A percentile compares a stretch with the other conserved stretches of the same genome.
These are phyloP conservation scores for Diaprepes abbreviatus DNA, from an alignment of 2,888 invertebrate genomes.

Conservation along the genomic window DNA sequence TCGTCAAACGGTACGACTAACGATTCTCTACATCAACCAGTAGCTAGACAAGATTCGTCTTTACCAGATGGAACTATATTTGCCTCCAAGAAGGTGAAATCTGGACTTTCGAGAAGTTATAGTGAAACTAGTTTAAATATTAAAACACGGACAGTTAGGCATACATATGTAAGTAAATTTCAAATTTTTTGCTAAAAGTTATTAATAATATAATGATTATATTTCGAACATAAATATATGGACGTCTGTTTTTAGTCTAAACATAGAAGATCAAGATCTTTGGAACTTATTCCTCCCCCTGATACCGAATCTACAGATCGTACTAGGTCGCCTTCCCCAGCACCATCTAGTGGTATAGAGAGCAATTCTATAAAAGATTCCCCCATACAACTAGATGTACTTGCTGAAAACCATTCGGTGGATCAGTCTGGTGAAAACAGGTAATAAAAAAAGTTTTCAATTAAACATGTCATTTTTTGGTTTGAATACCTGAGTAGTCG, in stretches of 20 bases:
- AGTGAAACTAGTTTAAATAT: conserved; percentile 72
- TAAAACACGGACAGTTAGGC: conserved; percentile 59
- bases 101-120: conserved; percentile 68
- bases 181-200: too few relatives aligned
- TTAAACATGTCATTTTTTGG: too few relatives aligned
- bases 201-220: too few relatives aligned
- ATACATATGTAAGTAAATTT: conserved; percentile 54
- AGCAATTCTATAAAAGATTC: conserved; percentile 87
- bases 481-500: too few relatives aligned
- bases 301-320: conserved; percentile 72
- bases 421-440: conserved; percentile 62
- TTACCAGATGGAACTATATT: conserved; percentile 61
- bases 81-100: conserved; percentile 56
- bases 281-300: conserved; percentile 61
- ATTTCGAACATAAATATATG: too few relatives aligned
- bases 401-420: conserved; percentile 67
- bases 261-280: conserved; percentile 61
- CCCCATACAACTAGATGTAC: conserved; percentile 85
- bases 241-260: conserved; percentile 52
- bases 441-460: too few relatives aligned
- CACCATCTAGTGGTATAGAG: conserved; percentile 90
- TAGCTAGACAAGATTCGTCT: conserved; percentile 61
- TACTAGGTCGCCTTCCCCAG: conserved; percentile 88
- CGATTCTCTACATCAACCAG: conserved; percentile 28
- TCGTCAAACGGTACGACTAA: neutral